Evolutionary conservation across 1,140 invertebrate genomes (phyloP).

Genomic region (Mizuhopecten yessoensis): DNA sequence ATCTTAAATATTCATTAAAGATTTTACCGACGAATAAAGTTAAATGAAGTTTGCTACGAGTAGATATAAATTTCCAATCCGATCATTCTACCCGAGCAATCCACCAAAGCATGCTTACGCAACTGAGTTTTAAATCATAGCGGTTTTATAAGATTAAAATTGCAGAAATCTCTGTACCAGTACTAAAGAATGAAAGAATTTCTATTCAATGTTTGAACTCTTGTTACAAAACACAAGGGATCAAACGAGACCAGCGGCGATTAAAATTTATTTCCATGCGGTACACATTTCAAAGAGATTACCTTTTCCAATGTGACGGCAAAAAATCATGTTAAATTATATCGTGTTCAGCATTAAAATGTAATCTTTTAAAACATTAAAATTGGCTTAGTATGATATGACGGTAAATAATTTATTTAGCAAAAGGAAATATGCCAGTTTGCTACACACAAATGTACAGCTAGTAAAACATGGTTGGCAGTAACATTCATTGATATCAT

Average conservation of each 20-base stretch:
- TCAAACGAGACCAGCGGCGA: background rate
- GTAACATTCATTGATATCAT: no score
- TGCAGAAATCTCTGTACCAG: background rate
- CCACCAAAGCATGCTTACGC: background rate
- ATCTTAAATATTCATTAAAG: background rate
- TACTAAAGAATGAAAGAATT: background rate
- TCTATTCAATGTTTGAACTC: background rate
- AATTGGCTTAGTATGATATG: no score
- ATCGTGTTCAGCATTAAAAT: no score
- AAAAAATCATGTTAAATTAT: no score
- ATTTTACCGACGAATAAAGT: background rate
- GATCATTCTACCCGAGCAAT: slow-evolving; percentile 1
- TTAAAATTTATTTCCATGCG: background rate
- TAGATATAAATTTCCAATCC: background rate
- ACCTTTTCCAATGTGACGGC: background rate
- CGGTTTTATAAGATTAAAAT: background rate
- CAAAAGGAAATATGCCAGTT: no score
- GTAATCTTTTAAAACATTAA: no score
- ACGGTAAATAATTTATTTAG: no score
- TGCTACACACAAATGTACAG: no score
- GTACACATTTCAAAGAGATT: background rate
- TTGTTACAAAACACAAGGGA: background rate
- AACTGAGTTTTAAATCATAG: background rate
- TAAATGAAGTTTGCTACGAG: background rate
- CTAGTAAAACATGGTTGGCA: no score